phyloP scores from a whole-genome alignment of 2,888 invertebrate genomes.

The Parascotia fuliginaria region DNA sequence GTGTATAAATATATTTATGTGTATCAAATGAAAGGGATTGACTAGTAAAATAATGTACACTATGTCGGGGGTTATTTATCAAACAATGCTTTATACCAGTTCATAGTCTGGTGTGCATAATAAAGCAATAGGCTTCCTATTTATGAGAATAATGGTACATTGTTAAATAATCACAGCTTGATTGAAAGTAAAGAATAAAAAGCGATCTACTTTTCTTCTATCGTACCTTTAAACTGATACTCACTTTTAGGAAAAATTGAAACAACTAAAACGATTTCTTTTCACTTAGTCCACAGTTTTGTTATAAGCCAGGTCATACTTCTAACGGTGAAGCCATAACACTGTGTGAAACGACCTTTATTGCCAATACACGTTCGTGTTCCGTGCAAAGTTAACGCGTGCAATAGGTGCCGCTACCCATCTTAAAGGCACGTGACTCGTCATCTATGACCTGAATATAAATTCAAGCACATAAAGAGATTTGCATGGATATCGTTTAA shows the following conservation, averaged over 20 bases:
- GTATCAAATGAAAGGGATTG: no score
- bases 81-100: no score
- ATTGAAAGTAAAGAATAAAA: no score
- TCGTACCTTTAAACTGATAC: no score
- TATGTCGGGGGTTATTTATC: no score
- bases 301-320: constrained; percentile 23
- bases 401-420: constrained; percentile 40
- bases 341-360: constrained; percentile 34
- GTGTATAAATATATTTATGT: no score
- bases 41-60: no score
- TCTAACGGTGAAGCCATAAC: constrained; percentile 28
- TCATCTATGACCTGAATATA: constrained; percentile 40
- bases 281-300: not conserved
- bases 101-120: no score
- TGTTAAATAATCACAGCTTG: no score
- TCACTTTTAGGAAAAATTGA: not conserved
- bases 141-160: no score
- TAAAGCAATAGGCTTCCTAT: no score
- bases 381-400: constrained; percentile 38
- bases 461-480: constrained; percentile 31
- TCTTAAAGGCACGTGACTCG: constrained; percentile 46
- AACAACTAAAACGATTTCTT: not conserved
- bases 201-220: no score
- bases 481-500: constrained; percentile 24
- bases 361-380: constrained; percentile 39